Percentiles rank a stretch among this genome's conserved stretches.
Evolutionary conservation across 2,797 vertebrate species (phyloP).

Genomic region (Sebastes vulpes): DNA sequence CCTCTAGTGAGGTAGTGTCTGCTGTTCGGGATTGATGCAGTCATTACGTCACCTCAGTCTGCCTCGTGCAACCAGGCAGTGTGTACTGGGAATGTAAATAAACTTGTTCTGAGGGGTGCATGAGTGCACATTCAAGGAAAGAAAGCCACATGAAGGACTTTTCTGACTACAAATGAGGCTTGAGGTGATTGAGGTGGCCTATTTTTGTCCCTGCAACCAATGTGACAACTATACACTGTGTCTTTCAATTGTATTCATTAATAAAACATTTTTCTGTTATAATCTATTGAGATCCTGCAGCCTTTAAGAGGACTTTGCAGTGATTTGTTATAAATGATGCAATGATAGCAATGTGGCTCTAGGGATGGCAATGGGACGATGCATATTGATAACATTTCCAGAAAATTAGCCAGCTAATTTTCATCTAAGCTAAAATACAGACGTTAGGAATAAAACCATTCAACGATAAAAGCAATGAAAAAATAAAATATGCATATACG

Average conservation of each 20-base stretch:
- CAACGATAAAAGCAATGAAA: no score
- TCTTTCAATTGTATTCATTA: not conserved
- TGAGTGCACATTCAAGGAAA: slow-evolving; percentile 20
- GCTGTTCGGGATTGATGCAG: slow-evolving; percentile 69
- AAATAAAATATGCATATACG: no score
- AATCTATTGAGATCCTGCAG: not conserved
- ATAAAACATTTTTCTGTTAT: not conserved
- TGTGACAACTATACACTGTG: not conserved
- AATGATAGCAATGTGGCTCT: not conserved
- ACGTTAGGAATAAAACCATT: no score
- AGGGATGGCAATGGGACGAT: not conserved
- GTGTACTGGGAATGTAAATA: slow-evolving; percentile 54
- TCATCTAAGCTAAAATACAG: no score
- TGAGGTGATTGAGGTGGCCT: not conserved
- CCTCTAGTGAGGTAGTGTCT: slow-evolving; percentile 81
- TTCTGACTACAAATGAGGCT: slow-evolving; percentile 4
- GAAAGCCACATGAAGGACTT: not conserved
- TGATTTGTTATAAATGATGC: not conserved
- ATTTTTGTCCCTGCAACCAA: not conserved
- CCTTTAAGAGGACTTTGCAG: not conserved
- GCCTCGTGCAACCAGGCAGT: slow-evolving; percentile 42
- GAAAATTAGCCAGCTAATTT: no score
- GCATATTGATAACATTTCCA: no score
- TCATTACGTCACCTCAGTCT: slow-evolving; percentile 75
- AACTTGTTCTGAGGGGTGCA: slow-evolving; percentile 8